These are phyloP conservation scores for Protomyctophum bolini DNA, from an alignment of 2,113 vertebrate species.

Conservation along the genomic window DNA sequence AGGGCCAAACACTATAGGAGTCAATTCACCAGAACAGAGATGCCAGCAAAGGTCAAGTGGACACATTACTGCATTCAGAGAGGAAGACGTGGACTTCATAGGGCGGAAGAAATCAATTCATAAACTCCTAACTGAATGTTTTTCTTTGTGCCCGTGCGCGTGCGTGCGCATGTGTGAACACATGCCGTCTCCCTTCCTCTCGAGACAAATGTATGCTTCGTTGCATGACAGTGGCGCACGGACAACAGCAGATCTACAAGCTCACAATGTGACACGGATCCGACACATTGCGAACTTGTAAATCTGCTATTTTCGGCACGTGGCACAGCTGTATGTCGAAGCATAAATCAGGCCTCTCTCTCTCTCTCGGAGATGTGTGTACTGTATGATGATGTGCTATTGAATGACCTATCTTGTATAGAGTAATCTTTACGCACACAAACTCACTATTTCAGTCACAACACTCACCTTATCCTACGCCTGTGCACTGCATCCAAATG, in stretches of 20 bases:
- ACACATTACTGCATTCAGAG: constrained; percentile 64
- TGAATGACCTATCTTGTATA: constrained; percentile 70
- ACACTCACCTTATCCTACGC: constrained; percentile 47
- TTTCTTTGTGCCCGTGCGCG: constrained; percentile 40
- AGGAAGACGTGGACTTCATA: constrained; percentile 69
- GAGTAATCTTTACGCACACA: constrained; percentile 47
- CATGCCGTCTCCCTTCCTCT: constrained; percentile 52
- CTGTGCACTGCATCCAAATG: constrained; percentile 56
- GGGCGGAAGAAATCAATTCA: constrained; percentile 79
- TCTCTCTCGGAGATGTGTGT: constrained; percentile 17
- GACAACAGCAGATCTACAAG: no score
- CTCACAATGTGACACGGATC: no score
- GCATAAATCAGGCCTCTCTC: no score
- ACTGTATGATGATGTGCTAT: constrained; percentile 45
- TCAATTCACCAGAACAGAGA: constrained; percentile 76
- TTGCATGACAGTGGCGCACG: not conserved
- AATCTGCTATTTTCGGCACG: no score
- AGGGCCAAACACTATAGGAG: constrained; percentile 71
- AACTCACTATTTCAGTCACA: constrained; percentile 52
- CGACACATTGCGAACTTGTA: no score
- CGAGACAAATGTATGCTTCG: constrained; percentile 38
- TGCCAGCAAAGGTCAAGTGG: constrained; percentile 76
- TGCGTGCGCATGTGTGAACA: constrained; percentile 19
- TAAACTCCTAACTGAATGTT: constrained; percentile 75
- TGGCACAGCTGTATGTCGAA: no score